Conservation (phyloP, 1,140 invertebrate species). For the Eueides isabella region DNA sequence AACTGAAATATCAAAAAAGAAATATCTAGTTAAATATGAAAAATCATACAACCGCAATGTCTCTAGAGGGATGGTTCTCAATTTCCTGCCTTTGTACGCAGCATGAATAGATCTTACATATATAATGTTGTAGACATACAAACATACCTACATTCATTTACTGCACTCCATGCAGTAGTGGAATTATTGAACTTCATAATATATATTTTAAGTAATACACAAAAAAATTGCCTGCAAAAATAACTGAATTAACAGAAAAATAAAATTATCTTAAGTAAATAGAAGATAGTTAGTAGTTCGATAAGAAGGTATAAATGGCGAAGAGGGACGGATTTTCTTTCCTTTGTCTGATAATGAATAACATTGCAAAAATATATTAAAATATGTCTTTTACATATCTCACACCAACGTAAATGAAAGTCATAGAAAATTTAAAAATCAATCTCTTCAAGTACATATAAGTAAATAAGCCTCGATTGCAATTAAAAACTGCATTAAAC, state of each 20-base stretch:
- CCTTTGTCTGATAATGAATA: no score
- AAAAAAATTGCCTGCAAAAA: no score
- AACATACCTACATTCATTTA: neutral
- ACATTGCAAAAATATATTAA: no score
- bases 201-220: no score
- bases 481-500: neutral
- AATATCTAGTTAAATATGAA: neutral
- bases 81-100: conserved; percentile 8
- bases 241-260: no score
- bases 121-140: neutral
- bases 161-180: neutral
- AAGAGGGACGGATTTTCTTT: no score
- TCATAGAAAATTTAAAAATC: no score
- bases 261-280: no score
- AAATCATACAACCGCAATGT: neutral
- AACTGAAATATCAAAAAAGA: neutral
- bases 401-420: no score
- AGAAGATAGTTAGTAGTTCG: no score
- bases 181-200: neutral
- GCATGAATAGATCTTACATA: neutral
- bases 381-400: no score
- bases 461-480: neutral
- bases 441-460: neutral
- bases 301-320: no score
- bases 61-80: neutral